Evolutionary conservation across 53 echinoderm and acorn worm genomes (phyloP).

Genomic region (Patiria pectinifera): DNA sequence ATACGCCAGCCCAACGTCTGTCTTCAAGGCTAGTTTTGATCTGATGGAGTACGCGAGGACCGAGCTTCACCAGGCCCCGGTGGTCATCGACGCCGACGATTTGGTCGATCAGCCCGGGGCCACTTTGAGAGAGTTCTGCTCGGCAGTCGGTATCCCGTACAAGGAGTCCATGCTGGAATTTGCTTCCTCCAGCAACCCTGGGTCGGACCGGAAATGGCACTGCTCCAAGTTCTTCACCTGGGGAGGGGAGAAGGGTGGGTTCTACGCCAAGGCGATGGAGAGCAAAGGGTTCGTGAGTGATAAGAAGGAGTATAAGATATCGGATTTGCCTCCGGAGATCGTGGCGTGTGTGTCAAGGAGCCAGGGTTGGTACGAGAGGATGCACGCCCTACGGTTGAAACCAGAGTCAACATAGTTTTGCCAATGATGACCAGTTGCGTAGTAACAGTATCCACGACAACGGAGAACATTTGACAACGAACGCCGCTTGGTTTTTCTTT

Average conservation of each 20-base stretch:
- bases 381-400: conserved; percentile 33
- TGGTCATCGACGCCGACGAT: conserved; percentile 57
- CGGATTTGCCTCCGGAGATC: conserved; percentile 18
- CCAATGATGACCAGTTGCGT: neutral
- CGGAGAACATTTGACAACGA: neutral
- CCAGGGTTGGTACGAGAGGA: conserved; percentile 31
- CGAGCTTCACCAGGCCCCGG: conserved; percentile 35
- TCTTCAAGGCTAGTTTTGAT: conserved; percentile 41
- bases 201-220: conserved; percentile 13
- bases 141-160: conserved; percentile 45
- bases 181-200: neutral
- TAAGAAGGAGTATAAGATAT: neutral
- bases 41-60: conserved; percentile 46
- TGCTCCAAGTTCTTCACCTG: conserved; percentile 55
- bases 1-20: conserved; percentile 35
- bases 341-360: conserved; percentile 34
- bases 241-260: conserved; percentile 41
- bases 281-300: conserved; percentile 14
- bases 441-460: neutral
- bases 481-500: neutral
- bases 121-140: conserved; percentile 40
- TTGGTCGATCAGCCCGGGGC: conserved; percentile 25
- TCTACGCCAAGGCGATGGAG: conserved; percentile 55
- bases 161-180: conserved; percentile 16
- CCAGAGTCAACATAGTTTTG: conserved; percentile 1